A percentile compares a stretch with the other conserved stretches of the same genome.
phyloP scores from a whole-genome alignment of 1,140 invertebrate species.

The Fopius arisanus region DNA sequence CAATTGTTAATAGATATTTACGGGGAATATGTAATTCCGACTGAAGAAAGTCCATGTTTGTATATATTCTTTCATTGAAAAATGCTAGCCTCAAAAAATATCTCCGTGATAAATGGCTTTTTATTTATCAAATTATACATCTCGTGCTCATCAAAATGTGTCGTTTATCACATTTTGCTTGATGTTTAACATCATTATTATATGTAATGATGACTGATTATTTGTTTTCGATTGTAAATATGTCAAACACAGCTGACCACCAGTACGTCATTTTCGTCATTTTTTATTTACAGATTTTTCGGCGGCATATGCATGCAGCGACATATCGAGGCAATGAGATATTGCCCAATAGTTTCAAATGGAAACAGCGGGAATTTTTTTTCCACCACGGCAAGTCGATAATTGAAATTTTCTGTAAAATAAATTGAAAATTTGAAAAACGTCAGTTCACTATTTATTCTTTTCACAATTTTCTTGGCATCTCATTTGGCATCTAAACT shows the following conservation, averaged over 20 bases:
- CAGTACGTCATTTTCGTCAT: background rate
- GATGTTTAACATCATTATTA: background rate
- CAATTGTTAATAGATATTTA: constrained; percentile 52
- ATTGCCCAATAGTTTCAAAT: too few relatives aligned
- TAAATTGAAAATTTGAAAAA: too few relatives aligned
- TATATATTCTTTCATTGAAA: background rate
- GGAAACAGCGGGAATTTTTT: too few relatives aligned
- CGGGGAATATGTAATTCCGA: constrained; percentile 51
- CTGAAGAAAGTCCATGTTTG: constrained; percentile 51
- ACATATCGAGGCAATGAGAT: too few relatives aligned
- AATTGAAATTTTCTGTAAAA: too few relatives aligned
- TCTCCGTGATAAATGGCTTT: background rate
- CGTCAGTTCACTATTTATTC: too few relatives aligned
- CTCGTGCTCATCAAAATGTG: background rate
- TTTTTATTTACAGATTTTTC: background rate
- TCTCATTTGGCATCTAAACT: too few relatives aligned
- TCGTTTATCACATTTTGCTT: background rate
- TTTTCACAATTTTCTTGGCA: too few relatives aligned
- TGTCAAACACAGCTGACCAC: constrained; percentile 16
- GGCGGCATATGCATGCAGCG: background rate
- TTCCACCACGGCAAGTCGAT: too few relatives aligned
- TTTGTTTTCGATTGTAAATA: background rate
- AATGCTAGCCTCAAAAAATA: background rate
- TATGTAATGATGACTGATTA: background rate
- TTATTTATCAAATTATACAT: background rate